Evolutionary conservation across 1,140 invertebrate genomes (phyloP).

Genomic region (Drosophila arizonae): DNA sequence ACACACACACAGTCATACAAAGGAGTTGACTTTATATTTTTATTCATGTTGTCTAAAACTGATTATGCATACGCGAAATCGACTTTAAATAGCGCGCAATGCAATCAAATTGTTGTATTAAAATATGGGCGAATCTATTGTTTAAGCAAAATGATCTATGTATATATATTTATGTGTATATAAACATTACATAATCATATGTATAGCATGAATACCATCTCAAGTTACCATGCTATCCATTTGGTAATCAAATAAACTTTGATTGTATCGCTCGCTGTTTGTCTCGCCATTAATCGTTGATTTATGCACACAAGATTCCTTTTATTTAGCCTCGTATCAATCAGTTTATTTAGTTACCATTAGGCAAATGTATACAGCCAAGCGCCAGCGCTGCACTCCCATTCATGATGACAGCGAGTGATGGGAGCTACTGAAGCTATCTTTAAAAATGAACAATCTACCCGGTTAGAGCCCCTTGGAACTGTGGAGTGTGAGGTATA

Average conservation of each 20-base stretch:
- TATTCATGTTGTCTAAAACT: constrained; percentile 26
- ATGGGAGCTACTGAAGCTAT: neutral
- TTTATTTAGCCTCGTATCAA: constrained; percentile 7
- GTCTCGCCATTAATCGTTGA: neutral
- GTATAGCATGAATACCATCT: neutral
- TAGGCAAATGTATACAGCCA: neutral
- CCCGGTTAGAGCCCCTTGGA: too few species aligned
- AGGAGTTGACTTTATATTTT: constrained; percentile 26
- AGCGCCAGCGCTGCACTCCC: neutral
- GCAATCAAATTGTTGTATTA: too few species aligned
- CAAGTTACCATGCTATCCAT: neutral
- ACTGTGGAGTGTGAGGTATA: too few species aligned
- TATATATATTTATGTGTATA: too few species aligned
- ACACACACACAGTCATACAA: constrained; percentile 15
- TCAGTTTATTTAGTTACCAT: constrained; percentile 10
- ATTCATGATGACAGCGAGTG: neutral
- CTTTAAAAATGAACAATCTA: too few species aligned
- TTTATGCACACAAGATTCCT: constrained; percentile 4
- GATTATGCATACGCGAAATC: constrained; percentile 12
- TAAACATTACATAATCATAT: too few species aligned
- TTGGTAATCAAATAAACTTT: constrained; percentile 25
- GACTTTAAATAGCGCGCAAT: neutral
- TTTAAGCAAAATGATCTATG: too few species aligned
- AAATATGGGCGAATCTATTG: too few species aligned
- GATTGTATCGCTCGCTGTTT: constrained; percentile 12